Base-by-base conservation (phyloP, 2,797 vertebrate species). In the Glossophaga mutica region DNA sequence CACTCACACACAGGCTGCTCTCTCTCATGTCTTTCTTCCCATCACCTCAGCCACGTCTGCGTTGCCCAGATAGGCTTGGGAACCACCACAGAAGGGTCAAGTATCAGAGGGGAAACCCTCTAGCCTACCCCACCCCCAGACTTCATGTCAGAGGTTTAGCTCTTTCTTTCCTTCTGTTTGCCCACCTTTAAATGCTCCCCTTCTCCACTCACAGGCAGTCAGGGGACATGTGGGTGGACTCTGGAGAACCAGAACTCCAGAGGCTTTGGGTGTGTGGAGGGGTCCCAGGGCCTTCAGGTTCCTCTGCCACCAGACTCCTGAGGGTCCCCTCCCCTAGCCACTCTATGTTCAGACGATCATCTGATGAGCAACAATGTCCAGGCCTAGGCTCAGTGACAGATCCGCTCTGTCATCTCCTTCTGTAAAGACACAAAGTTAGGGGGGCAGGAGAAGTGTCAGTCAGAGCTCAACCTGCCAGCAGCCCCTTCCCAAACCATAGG, bases 331-430 rank as follows among this genome's bases (percentile, higher is more conserved):
- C 71, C 39, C 15, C 71, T 32, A 82, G 91, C 70, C 82, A 88
- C 24, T 22, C 84, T 95, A 74, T 79, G 42, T 91, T 89, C 48
- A 76, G 89, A 96, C 52, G 76, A 71, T 0, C 83, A 91, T 71
- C 67, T 87, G 79, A 95, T 0, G 7, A 67, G 91, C 86, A 87
- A 77, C 59, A 87, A 81, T 29, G 52, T 96, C 71, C 83, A 90
- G 89, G 95, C 62, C 71, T 68, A 73, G 34, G 76, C 82, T 99
- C 97, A 99, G 96, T 99, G 99, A 98, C 99, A 99, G 98, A 99
- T 99, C 92, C 98, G 99, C 97, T 99, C 99, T 81, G 99, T 99
- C 99, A 99, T 99, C 98, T 99, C 99, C 98, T 98, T 99, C 99
- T 99, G 99, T 94, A 94, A 97, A 97, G 96, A 98, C 94, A 98